phyloP scores from a whole-genome alignment of 1,140 invertebrate genomes.

The Bacillus rossius region DNA sequence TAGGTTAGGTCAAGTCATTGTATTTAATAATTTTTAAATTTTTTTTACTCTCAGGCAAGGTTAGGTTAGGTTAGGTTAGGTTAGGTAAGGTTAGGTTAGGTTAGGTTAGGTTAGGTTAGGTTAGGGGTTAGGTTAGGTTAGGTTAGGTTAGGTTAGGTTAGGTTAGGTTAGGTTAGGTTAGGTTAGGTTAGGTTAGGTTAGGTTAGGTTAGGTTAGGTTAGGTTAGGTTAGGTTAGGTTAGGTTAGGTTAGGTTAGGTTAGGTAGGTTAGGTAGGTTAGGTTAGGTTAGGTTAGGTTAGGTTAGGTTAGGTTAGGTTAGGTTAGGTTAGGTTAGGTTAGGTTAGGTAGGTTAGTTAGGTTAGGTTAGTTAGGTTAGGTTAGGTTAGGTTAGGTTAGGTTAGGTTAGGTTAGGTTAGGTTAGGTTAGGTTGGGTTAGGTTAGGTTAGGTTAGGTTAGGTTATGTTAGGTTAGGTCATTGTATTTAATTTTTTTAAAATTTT shows the following conservation, averaged over 20 bases:
- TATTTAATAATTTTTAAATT: too few species aligned
- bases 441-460: conserved; percentile 2
- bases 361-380: conserved; percentile 20
- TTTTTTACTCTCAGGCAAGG: conserved; percentile 22
- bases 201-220: background rate
- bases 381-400: conserved; percentile 3
- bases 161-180: conserved; percentile 26
- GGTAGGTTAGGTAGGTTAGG: conserved; percentile 25
- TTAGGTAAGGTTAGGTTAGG: conserved; percentile 15
- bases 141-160: conserved; percentile 14
- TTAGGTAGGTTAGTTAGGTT: conserved; percentile 20
- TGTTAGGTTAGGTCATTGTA: conserved; percentile 5
- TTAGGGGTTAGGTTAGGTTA: conserved; percentile 14
- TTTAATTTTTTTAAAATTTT: conserved; percentile 10
- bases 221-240: conserved; percentile 8
- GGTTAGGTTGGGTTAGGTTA: too few species aligned
- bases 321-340: conserved; percentile 27
- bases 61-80: conserved; percentile 16
- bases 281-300: conserved; percentile 28
- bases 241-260: conserved; percentile 21
- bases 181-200: conserved; percentile 29
- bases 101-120: conserved; percentile 11
- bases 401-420: too few species aligned
- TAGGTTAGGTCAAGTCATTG: conserved; percentile 16
- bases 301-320: conserved; percentile 28